Evolutionary conservation across 2,888 invertebrate species (phyloP), one percentile per base, ranked within the genome.

Genomic region (Tridacna crocea): DNA sequence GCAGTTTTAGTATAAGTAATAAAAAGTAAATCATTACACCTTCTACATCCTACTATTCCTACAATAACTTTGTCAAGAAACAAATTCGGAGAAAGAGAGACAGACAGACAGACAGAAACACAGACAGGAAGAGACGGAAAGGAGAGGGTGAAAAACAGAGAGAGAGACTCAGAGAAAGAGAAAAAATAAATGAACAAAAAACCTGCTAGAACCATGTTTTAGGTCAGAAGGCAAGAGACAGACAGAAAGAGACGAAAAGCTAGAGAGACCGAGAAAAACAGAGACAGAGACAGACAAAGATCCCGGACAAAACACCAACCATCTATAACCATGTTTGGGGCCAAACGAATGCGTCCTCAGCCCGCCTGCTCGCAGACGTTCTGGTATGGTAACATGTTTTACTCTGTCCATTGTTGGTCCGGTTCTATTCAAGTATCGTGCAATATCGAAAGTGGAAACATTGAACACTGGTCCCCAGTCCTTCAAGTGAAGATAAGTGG

Each of bases 111-210:
- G 58, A 47, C 22, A 60, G 66, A 36, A 51, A 73, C 66, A 75
- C 60, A 75, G 68, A 74, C 60, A 68, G 61, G 66, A 58, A n/a
- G n/a, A 11, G 46, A 19, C n/a, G 36, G 58, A 47, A 27, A 60
- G 66, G 60, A 58, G 36, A 68, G 66, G 2, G 65, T 10, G 66
- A 36, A 51, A 73, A 66, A 75, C 60, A 75, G 68, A 74, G 70
- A 68, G 61, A 75, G 68, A n/a, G n/a, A n/a, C n/a, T n/a, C n/a
- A n/a, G n/a, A n/a, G n/a, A n/a, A n/a, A n/a, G n/a, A n/a, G n/a
- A n/a, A n/a, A n/a, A n/a, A n/a, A n/a, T n/a, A n/a, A n/a, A n/a
- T n/a, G n/a, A n/a, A n/a, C n/a, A n/a, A n/a, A n/a, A n/a, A n/a
- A n/a, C n/a, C n/a, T n/a, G n/a, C n/a, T n/a, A n/a, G n/a, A 22